A percentile compares a stretch with the other conserved stretches of the same genome.
Conservation (phyloP, 2,888 invertebrate genomes). For the Drosophila picticornis region DNA sequence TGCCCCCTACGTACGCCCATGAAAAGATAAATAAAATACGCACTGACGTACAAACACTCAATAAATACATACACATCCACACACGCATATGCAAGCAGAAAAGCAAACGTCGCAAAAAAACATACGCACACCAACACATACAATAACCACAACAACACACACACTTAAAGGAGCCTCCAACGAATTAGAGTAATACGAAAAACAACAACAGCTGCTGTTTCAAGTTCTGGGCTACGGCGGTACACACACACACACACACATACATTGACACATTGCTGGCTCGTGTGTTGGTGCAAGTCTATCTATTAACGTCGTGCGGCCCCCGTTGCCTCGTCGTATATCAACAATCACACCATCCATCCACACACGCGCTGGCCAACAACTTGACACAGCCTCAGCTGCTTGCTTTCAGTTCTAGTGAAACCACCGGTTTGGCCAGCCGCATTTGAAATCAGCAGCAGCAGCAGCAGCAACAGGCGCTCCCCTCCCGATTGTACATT, state of each 20-base stretch:
- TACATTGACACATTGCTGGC: constrained; percentile 5
- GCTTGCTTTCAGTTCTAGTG: constrained; percentile 79
- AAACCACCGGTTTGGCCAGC: constrained; percentile 73
- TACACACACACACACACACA: constrained; percentile 3
- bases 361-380: constrained; percentile 39
- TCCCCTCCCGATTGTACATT: constrained; percentile 45
- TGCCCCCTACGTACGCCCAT: not conserved
- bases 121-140: not conserved
- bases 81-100: not conserved
- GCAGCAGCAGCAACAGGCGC: constrained; percentile 24
- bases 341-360: constrained; percentile 55
- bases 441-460: constrained; percentile 25
- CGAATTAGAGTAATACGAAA: constrained; percentile 22
- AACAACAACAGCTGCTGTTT: constrained; percentile 46
- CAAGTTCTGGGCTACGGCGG: constrained; percentile 50
- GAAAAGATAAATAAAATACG: constrained; percentile 16
- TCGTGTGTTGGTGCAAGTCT: constrained; percentile 2
- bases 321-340: constrained; percentile 12
- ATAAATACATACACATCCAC: constrained; percentile 6
- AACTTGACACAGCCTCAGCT: constrained; percentile 66
- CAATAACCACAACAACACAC: not conserved
- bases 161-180: constrained; percentile 67
- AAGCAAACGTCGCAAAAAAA: not conserved
- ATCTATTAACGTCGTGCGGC: constrained; percentile 19
- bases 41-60: not conserved